Evolutionary conservation across 2,113 vertebrate species (phyloP), one percentile per base, ranked within the genome.

Genomic region (Orientallactaga bullata): DNA sequence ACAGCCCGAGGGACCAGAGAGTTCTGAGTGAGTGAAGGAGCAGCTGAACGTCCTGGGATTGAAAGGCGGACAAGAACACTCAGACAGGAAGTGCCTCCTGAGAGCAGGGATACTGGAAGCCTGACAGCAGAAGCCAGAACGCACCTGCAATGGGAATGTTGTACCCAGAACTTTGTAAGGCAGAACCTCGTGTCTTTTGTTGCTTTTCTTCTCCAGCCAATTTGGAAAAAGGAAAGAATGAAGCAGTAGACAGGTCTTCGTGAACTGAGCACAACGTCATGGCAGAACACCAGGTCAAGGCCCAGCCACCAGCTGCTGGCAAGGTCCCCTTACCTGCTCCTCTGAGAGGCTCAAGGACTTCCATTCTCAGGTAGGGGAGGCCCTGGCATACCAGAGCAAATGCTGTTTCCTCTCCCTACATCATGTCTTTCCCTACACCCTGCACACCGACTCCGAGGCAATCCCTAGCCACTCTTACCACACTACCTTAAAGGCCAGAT

Each of bases 261-360:
- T 21, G 74, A 78, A 30, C 28, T 21, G 24, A 47, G 32, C 37
- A 10, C 47, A 79, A 51, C 28, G 15, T 8, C n/a, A 32, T 24
- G 55, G 15, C 30, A 35, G 17, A 68, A 51, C 28, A 69, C 10
- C 61, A 28, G 74, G 17, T 71, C 24, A 39, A n/a, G 51, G 55
- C 26, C 51, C 20, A 73, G 55, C 35, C 92, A 85, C 87, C 92
- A 61, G 68, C 73, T 93, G 51, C 77, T 89, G 84, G 76, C 61
- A 47, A 17, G 18, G 13, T 65, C 61, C 61, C 85, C 39, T 79
- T 60, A 63, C 39, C 30, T 35, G 42, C 78, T 58, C 26, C 39
- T 61, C 35, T 68, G 80, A 39, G 21, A 94, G 24, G 28, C 24
- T 21, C 6, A 47, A 7, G n/a, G 78, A 7, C 18, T 37, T 61